Conservation (phyloP, 2,888 invertebrate species). For the Bimastos eiseni region DNA sequence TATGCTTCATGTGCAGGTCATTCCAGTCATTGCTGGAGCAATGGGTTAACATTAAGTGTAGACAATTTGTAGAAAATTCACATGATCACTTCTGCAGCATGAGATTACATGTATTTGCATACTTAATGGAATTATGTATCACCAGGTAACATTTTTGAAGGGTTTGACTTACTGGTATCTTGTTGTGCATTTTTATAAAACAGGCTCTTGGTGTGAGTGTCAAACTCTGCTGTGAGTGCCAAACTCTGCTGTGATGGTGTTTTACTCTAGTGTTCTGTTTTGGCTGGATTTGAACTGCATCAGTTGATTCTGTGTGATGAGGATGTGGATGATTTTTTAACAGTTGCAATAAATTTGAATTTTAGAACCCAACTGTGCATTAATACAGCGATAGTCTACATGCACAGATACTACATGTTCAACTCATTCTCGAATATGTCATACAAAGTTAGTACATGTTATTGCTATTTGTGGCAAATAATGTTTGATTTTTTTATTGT, state of each 20-base stretch:
- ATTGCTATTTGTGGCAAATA: background rate
- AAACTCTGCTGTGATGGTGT: background rate
- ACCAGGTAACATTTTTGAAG: no score
- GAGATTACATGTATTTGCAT: no score
- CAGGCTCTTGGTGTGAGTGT: background rate
- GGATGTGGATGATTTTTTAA: background rate
- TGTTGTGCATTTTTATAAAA: background rate
- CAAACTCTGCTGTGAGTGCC: background rate
- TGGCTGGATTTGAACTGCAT: background rate
- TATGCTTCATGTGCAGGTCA: no score
- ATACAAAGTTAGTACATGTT: constrained; percentile 26
- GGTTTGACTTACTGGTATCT: no score
- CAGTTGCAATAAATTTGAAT: background rate
- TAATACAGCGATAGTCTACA: constrained; percentile 97
- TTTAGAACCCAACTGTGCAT: constrained; percentile 86
- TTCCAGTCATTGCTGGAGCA: no score
- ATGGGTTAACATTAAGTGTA: no score
- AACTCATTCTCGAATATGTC: constrained; percentile 92
- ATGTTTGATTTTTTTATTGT: background rate
- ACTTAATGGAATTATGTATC: no score
- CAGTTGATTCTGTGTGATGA: background rate
- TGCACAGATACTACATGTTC: constrained; percentile 98
- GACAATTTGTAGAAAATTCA: no score
- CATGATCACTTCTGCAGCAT: no score
- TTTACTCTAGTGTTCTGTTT: background rate